These are phyloP conservation scores for Tringa solitaria DNA, from an alignment of 2,113 vertebrate genomes.

Conservation along the genomic window DNA sequence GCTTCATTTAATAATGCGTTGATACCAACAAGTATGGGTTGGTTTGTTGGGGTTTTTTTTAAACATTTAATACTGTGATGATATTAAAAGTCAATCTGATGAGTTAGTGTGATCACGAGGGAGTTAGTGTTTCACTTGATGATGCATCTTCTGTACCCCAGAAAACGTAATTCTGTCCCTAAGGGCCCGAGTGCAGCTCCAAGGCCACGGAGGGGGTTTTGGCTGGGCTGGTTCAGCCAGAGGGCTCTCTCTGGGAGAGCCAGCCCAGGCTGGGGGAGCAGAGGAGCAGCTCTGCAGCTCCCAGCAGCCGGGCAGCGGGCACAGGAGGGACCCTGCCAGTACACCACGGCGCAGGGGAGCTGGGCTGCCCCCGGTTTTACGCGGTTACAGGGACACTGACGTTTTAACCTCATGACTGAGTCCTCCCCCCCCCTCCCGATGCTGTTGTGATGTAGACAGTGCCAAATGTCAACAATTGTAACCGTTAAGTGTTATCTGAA, in stretches of 20 bases:
- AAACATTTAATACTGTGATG: background rate
- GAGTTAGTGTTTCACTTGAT: background rate
- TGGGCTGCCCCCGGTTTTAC: background rate
- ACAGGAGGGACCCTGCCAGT: background rate
- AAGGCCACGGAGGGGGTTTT: background rate
- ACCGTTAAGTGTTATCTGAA: background rate
- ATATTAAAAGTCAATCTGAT: background rate
- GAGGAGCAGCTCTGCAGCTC: background rate
- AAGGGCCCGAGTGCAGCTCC: background rate
- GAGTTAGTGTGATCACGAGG: background rate
- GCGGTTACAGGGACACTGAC: background rate
- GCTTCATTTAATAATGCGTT: background rate
- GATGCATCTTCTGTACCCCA: background rate
- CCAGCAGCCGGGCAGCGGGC: background rate
- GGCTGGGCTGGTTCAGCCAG: background rate
- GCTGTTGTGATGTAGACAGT: background rate
- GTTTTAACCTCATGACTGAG: background rate
- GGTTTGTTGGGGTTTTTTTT: background rate
- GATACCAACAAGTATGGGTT: background rate
- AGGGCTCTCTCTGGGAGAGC: accelerated
- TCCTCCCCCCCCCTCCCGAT: background rate
- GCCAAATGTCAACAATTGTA: constrained; percentile 5
- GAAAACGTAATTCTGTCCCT: background rate
- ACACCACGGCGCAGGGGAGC: accelerated
- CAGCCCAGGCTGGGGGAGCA: background rate